phyloP scores from a whole-genome alignment of 37 sponge, comb jelly and placozoan genomes.

The Geodia barretti region DNA sequence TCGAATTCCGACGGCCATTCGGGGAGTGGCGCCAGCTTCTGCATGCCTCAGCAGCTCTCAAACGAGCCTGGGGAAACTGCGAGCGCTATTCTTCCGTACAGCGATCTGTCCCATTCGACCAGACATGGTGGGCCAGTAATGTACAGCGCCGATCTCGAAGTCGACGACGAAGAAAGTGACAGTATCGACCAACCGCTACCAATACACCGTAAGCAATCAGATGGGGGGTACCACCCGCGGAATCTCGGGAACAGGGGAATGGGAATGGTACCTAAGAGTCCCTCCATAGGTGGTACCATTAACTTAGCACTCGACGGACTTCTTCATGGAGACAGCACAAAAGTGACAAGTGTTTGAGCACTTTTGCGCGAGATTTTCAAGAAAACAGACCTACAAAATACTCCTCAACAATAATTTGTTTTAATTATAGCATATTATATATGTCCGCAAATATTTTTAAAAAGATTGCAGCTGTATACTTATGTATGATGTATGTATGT shows the following conservation, averaged over 20 bases:
- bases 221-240: neutral
- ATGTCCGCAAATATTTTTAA: neutral
- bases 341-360: neutral
- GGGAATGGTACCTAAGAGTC: neutral
- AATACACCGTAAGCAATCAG: neutral
- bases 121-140: slow-evolving; percentile 27
- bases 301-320: slow-evolving; percentile 54
- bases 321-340: slow-evolving; percentile 64
- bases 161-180: slow-evolving; percentile 14
- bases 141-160: slow-evolving; percentile 17
- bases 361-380: no score
- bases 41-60: slow-evolving; percentile 2
- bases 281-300: slow-evolving; percentile 1
- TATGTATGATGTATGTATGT: neutral
- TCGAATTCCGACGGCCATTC: slow-evolving; percentile 11
- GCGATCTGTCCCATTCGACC: neutral
- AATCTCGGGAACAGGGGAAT: neutral
- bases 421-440: no score
- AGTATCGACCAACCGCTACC: slow-evolving; percentile 30
- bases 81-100: slow-evolving; percentile 14
- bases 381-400: neutral
- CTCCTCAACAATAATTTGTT: no score
- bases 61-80: slow-evolving; percentile 18
- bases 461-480: neutral
- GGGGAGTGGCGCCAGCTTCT: neutral